Evolutionary conservation across 2,113 vertebrate species (phyloP), one percentile per base, ranked within the genome.

Genomic region (Trochalopteron elliotii): DNA sequence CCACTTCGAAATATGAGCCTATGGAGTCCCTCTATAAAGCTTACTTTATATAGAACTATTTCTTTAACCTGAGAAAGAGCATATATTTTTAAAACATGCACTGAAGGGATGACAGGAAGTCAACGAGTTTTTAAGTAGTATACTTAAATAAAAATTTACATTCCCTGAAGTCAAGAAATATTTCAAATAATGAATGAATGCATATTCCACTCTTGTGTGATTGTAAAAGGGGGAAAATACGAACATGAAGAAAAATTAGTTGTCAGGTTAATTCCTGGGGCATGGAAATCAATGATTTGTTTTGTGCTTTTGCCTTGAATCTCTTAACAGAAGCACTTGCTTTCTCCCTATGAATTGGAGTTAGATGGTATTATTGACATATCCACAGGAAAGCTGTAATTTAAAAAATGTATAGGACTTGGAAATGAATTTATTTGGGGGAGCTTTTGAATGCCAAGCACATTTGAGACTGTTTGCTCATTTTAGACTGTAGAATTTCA

Each of bases 91-190:
- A 84, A 94, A 95, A 76, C 50, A 47, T 39, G 13, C 18, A 79
- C 33, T 69, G 44, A 89, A 83, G 17, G 31, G 17, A 68, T 87
- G 83, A 86, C 80, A 83, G 72, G 40, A 96, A 95, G 86, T 75
- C 90, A 94, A 94, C 7, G 4, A 87, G 61, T 68, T 93, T 92
- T 89, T 87, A 96, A 95, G 69, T 75, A 90, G 50, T 61, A 59
- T 92, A 89, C 79, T 96, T 96, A 92, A 92, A 75, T 84, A 90
- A 89, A 60, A 93, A 79, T 94, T 88, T 89, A 75, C 25, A 35
- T 57, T 87, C 60, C 80, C 56, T 84, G 40, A 79, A 94, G 69
- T 89, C 69, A 94, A 91, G 69, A 94, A 92, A 90, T 94, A 92
- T 90, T 92, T 96, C 72, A 92, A 90, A 83, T 76, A 92, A 93